Evolutionary conservation across 2,888 invertebrate species (phyloP).

Genomic region (Cephus runcator): DNA sequence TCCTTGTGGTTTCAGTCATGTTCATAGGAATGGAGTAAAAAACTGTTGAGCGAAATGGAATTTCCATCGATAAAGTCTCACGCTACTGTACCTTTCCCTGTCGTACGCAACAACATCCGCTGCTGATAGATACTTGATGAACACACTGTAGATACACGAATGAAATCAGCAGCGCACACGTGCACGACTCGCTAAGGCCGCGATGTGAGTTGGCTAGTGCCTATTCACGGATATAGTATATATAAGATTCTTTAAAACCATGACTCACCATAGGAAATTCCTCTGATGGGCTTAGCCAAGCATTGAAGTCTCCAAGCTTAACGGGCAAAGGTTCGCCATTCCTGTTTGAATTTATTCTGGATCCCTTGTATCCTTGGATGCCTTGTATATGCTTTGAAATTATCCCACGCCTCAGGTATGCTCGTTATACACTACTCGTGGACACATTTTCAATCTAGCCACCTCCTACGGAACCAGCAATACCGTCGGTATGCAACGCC

Average conservation of each 20-base stretch:
- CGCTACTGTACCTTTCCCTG: background rate
- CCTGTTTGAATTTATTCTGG: background rate
- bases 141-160: background rate
- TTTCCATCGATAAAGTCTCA: background rate
- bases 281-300: conserved; percentile 1
- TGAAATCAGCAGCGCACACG: background rate
- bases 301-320: conserved; percentile 17
- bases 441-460: background rate
- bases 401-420: background rate
- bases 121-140: background rate
- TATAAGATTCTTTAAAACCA: conserved; percentile 37
- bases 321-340: background rate
- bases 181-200: background rate
- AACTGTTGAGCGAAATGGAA: background rate
- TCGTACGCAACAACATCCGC: background rate
- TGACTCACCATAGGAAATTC: conserved; percentile 48
- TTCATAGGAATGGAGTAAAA: background rate
- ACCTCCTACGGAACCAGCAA: background rate
- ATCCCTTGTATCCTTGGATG: background rate
- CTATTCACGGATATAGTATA: background rate
- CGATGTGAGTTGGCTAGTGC: background rate
- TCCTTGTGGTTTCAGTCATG: background rate
- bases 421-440: background rate
- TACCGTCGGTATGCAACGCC: background rate
- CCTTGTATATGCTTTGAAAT: background rate